Conservation (phyloP, 2,113 vertebrate genomes). For the Toxostoma redivivum region DNA sequence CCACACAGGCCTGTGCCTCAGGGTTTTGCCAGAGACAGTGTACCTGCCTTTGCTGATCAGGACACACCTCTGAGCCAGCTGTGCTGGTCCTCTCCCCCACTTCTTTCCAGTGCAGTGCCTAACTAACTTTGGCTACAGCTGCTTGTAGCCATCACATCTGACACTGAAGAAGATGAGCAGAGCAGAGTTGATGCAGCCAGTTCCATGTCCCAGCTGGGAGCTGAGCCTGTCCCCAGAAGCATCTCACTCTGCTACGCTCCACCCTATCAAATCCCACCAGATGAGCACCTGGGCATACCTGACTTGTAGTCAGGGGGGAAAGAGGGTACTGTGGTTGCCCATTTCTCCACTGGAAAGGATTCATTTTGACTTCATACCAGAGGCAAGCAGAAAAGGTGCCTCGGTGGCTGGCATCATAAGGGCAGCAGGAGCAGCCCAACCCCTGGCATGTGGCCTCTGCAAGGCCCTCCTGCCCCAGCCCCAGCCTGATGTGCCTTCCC, state of each 20-base stretch:
- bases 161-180: background rate
- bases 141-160: background rate
- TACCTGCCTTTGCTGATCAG: background rate
- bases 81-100: background rate
- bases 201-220: background rate
- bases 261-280: background rate
- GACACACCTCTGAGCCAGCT: background rate
- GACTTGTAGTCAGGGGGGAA: background rate
- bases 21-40: background rate
- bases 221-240: background rate
- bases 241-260: background rate
- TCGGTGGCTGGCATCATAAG: background rate
- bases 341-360: background rate
- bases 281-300: background rate
- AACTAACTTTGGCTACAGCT: background rate
- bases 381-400: background rate
- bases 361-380: background rate
- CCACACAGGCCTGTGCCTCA: rapidly evolving
- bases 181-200: background rate
- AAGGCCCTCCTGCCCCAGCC: background rate
- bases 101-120: background rate
- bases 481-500: background rate
- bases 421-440: background rate
- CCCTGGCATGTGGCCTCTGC: background rate
- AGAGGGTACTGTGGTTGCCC: background rate